A percentile compares a stretch with the other conserved stretches of the same genome.
Conservation (phyloP, 2,888 invertebrate genomes). For the Anorthoa munda region DNA sequence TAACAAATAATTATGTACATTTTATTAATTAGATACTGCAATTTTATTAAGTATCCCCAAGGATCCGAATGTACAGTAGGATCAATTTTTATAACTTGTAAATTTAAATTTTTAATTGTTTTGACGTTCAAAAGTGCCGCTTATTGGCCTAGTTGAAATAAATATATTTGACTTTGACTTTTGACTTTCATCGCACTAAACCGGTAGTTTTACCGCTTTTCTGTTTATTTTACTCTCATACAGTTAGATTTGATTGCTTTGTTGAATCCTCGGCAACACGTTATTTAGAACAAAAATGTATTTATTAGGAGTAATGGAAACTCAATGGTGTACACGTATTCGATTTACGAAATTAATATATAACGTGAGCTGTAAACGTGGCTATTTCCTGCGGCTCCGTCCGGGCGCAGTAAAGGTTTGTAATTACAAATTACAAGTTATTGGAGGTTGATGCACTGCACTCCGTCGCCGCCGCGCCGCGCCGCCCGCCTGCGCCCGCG, state of each 20-base stretch:
- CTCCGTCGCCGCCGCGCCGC: slow-evolving; percentile 69
- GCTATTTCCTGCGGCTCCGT: slow-evolving; percentile 85
- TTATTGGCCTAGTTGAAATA: too few relatives aligned
- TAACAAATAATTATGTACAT: not conserved
- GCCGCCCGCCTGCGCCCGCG: slow-evolving; percentile 70
- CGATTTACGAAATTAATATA: slow-evolving; percentile 81
- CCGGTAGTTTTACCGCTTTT: slow-evolving; percentile 4
- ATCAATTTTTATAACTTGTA: too few relatives aligned
- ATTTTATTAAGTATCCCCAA: not conserved
- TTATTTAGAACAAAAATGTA: slow-evolving; percentile 27
- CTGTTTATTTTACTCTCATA: slow-evolving; percentile 8
- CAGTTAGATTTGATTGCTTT: slow-evolving; percentile 13
- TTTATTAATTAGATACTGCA: not conserved
- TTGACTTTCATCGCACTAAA: not conserved
- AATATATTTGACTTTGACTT: too few relatives aligned
- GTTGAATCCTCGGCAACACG: not conserved
- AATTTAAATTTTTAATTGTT: too few relatives aligned
- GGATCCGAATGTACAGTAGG: too few relatives aligned
- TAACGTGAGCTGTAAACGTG: slow-evolving; percentile 82
- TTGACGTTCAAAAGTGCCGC: too few relatives aligned
- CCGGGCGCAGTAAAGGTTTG: slow-evolving; percentile 87
- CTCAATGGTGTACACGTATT: slow-evolving; percentile 70
- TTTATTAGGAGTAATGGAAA: slow-evolving; percentile 55
- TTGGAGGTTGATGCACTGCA: slow-evolving; percentile 89
- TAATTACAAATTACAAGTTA: slow-evolving; percentile 90